A percentile compares a stretch with the other conserved stretches of the same genome.
Evolutionary conservation across 2,888 invertebrate species (phyloP).

Genomic region (Ecliptopera silaceata): DNA sequence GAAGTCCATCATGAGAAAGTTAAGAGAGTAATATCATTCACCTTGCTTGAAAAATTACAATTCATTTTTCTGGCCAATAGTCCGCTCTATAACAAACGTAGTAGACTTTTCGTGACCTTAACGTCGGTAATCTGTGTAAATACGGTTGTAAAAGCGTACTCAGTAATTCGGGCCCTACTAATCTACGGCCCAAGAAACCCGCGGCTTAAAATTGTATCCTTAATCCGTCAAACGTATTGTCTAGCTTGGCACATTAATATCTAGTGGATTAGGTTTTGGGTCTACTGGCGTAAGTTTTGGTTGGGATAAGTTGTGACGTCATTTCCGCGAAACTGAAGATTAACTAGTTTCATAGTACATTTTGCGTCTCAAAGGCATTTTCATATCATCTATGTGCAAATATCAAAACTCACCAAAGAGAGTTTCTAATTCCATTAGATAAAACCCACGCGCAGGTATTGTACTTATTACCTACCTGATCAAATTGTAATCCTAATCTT

Average conservation of each 20-base stretch:
- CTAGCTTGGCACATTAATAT: constrained; percentile 33
- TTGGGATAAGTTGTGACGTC: constrained; percentile 7
- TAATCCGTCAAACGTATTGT: constrained; percentile 42
- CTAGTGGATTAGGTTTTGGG: constrained; percentile 23
- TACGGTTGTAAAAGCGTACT: constrained; percentile 44
- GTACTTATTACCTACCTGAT: no score
- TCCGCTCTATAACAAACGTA: no score
- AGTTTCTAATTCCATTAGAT: no score
- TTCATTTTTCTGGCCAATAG: no score
- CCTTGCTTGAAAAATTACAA: no score
- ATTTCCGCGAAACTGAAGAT: constrained; percentile 8
- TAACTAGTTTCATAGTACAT: neutral
- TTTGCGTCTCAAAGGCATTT: neutral
- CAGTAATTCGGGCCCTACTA: constrained; percentile 50
- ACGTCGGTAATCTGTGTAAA: neutral
- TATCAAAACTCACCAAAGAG: neutral
- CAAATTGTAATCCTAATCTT: no score
- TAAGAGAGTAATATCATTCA: no score
- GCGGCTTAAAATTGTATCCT: constrained; percentile 36
- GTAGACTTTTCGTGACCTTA: no score
- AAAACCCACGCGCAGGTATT: no score
- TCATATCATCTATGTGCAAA: neutral
- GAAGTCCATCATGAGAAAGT: no score
- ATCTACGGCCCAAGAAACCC: constrained; percentile 34
- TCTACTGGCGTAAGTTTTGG: constrained; percentile 13